Base-by-base conservation (phyloP, 2,888 invertebrate genomes). In the Ypsolopha scabrella region DNA sequence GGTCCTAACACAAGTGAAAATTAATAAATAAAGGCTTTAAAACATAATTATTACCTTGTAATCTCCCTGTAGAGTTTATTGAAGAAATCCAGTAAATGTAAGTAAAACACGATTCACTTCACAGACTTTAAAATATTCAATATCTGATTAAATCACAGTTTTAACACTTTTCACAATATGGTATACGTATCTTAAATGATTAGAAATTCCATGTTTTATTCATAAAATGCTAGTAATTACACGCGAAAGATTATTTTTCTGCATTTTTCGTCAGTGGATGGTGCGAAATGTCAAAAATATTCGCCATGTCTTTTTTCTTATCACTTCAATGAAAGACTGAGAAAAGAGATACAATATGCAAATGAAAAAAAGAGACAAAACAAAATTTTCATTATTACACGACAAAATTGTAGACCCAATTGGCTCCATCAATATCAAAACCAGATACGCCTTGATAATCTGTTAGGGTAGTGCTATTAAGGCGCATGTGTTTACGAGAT, bases 401-500 rank as follows among this genome's bases (percentile, higher is more conserved):
- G 55, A 59, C 65, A 53, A 68, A 71, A 64, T 56, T 53, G 39
- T 62, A 60, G 64, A 61, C 7, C 10, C 6, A 3, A 24, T 24
- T 4, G 2, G 24, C 4, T 24, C 24, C 4, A 24, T 24, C 24
- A 24, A 24, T 24, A 24, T 24, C 2, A 24, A 24, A 24, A 24
- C 24, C 24, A 24, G 2, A 24, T 24, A 24, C 24, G 24, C 4
- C 24, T 24, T 24, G 24, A 24, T 24, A 24, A 24, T 24, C 24
- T 24, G 2, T 24, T 4, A 24, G 24, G 24, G 24, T 24, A 24
- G 24, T 24, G 11, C 8, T 72, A 72, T 45, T 52, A 50, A 50
- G 52, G 82, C 82, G 82, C 82, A 79, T 79, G 80, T 76, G 78
- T 79, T 72, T 68, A 61, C 64, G 52, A 68, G 73, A 66, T 78